Evolutionary conservation across 1,140 invertebrate genomes (phyloP).

Genomic region (Laupala kohalensis): DNA sequence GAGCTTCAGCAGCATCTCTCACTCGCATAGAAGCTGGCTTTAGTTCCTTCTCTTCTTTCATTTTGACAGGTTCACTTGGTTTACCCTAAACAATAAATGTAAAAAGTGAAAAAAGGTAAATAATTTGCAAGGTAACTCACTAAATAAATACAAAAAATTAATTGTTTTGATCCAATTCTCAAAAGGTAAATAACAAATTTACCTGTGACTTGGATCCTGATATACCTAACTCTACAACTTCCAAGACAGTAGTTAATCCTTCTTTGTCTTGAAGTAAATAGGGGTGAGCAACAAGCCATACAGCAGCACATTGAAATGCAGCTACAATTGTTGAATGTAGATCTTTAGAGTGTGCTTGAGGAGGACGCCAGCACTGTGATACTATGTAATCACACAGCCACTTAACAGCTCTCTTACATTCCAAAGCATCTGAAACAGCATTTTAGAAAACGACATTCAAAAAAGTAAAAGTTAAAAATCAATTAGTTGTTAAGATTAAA

Average conservation of each 20-base stretch:
- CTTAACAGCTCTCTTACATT: slow-evolving; percentile 87
- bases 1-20: slow-evolving; percentile 84
- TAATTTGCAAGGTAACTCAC: no score
- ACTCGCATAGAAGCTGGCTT: slow-evolving; percentile 94
- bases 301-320: slow-evolving; percentile 78
- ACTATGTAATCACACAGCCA: slow-evolving; percentile 97
- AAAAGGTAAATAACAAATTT: slow-evolving; percentile 9
- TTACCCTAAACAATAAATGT: slow-evolving; percentile 44
- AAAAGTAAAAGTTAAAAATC: not conserved
- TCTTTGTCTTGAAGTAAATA: slow-evolving; percentile 81
- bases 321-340: slow-evolving; percentile 95
- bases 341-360: slow-evolving; percentile 91
- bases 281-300: slow-evolving; percentile 84
- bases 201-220: slow-evolving; percentile 80
- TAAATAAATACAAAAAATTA: not conserved
- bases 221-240: slow-evolving; percentile 94
- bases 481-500: not conserved
- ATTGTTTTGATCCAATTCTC: not conserved
- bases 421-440: slow-evolving; percentile 51
- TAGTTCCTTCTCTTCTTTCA: slow-evolving; percentile 90
- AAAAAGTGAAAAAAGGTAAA: not conserved
- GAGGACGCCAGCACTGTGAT: slow-evolving; percentile 88
- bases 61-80: slow-evolving; percentile 72
- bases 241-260: slow-evolving; percentile 80
- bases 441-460: not conserved